Evolutionary conservation across 2,113 vertebrate genomes (phyloP), one percentile per base, ranked within the genome.

Genomic region (Conger conger): DNA sequence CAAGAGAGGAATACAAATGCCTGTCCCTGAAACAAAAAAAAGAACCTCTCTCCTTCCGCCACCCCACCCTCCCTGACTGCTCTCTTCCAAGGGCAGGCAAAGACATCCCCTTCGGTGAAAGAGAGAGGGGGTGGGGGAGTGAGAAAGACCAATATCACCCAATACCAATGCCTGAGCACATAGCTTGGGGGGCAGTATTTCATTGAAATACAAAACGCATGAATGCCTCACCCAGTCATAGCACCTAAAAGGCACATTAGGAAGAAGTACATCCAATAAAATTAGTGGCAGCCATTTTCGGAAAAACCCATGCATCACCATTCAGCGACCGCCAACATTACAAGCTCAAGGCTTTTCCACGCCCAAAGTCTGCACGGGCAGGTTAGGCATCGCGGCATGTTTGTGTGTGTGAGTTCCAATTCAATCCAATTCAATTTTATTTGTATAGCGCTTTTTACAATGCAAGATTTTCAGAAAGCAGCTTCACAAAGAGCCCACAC

Each of bases 1-100:
- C 90, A 91, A 93, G 93, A 92, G 87, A 91, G 86, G 94, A 95
- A 95, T 95, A 95, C 91, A 93, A 94, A 95, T 95, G 87, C 82
- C 87, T 79, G 84, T 90, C 92, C 88, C 92, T 89, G 89, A 93
- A 92, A 87, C 90, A 79, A 85, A 86, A 84, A 86, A 84, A 83
- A 57, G 82, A 84, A 30, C 81, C 81, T 27, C n/a, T 40, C 82
- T 42, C 87, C 83, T 79, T 82, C 42, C 35, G 86, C 60, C 53
- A 81, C 89, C 89, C 84, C 85, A 91, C 88, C 87, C 89, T 91
- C 88, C 90, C 91, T 90, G 89, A 88, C 89, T 90, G 84, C 89
- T 90, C 89, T 82, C 87, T 89, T 90, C 92, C 95, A 95, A 96
- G 94, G 95, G 93, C 94, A 89, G 90, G 88, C 94, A 95, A 95